phyloP scores from a whole-genome alignment of 2,113 vertebrate genomes.

The Orcinus orca region DNA sequence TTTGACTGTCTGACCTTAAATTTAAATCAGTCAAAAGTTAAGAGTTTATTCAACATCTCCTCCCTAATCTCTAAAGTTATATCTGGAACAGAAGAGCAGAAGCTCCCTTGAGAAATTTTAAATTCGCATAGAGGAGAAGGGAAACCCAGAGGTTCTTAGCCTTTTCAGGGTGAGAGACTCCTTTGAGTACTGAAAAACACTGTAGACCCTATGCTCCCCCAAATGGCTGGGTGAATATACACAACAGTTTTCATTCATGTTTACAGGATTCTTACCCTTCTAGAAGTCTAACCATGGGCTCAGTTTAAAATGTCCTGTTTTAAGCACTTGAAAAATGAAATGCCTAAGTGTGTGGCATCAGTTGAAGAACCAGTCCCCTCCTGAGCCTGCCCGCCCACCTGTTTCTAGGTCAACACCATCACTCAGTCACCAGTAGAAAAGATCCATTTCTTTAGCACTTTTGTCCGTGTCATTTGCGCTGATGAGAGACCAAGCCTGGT shows the following conservation, averaged over 20 bases:
- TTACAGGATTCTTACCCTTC: not conserved
- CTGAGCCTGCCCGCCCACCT: not conserved
- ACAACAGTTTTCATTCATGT: not conserved
- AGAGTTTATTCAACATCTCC: not conserved
- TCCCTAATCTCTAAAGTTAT: not conserved
- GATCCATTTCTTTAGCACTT: not conserved
- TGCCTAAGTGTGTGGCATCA: not conserved
- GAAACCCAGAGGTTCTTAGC: not conserved
- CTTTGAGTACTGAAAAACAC: not conserved
- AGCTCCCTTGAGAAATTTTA: not conserved
- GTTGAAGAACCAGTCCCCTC: not conserved
- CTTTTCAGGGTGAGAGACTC: not conserved
- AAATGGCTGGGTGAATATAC: not conserved
- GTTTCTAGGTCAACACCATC: not conserved
- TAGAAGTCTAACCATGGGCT: not conserved
- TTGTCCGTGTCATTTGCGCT: not conserved
- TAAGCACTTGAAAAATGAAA: not conserved
- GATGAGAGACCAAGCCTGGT: not conserved
- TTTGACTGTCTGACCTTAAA: not conserved
- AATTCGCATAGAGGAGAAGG: not conserved
- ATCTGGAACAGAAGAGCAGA: not conserved
- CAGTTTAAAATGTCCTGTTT: not conserved
- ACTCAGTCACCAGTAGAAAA: not conserved
- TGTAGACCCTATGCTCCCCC: rapidly evolving
- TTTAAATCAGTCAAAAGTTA: slow-evolving; percentile 9